Base-by-base conservation (phyloP, 2,888 invertebrate species). In the Xanthorhoe spadicearia region DNA sequence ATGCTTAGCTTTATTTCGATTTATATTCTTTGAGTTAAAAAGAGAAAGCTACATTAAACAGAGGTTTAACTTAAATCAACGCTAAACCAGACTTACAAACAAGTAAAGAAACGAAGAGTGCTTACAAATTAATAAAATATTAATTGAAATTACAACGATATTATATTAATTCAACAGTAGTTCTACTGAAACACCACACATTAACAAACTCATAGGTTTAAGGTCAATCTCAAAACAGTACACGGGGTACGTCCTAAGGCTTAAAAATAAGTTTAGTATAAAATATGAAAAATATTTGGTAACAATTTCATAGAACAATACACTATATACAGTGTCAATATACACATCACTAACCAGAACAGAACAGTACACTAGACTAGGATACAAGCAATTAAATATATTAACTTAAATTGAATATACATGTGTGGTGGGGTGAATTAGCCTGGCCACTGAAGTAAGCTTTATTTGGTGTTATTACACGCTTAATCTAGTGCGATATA, bases 251-350 rank as follows among this genome's bases (percentile, higher is more conserved):
- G 43, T 53, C 28, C 49, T 48, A 55, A 17, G 32, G 43, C 71
- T 70, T 73, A 70, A 70, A 69, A 63, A 61, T 68, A 73, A 69
- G 71, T n/a, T n/a, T n/a, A n/a, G n/a, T 70, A 72, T 72, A 74
- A 72, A 92, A 91, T 92, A 92, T 83, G 89, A 89, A 82, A 83
- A 88, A 92, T 93, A 92, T 93, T 93, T 93, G 93, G 93, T 93
- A 93, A 93, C 93, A 90, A 92, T 88, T 89, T 87, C 90, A 79
- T 80, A 77, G 77, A 76, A 78, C 77, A 76, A 76, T 74, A 74
- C 72, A 76, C 68, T 76, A 73, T 75, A 60, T 73, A 76, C 74
- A 76, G 66, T 62, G 68, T 67, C 69, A 67, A 71, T 73, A 68
- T 74, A 72, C 68, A 69, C 62, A 67, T 89, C 87, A 90, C 89